A percentile compares a stretch with the other conserved stretches of the same genome.
These are phyloP conservation scores for Globodera ellingtonae DNA, from an alignment of 1,140 invertebrate genomes.

Conservation along the genomic window DNA sequence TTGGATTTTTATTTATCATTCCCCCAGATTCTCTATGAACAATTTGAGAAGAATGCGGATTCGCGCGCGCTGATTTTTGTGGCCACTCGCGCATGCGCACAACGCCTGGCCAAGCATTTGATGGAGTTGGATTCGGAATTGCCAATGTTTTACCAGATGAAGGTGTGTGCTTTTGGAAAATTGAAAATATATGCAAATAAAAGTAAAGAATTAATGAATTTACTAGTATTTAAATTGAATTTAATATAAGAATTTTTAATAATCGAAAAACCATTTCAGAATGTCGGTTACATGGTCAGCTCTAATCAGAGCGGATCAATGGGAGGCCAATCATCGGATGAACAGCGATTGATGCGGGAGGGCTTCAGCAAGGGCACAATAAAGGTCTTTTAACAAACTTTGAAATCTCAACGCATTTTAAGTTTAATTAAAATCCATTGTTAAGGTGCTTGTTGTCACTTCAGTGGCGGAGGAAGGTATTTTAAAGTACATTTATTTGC, in stretches of 20 bases:
- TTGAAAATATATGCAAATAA: not conserved
- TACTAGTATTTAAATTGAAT: not conserved
- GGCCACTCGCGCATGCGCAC: slow-evolving; percentile 33
- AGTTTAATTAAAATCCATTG: too few species aligned
- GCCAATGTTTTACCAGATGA: slow-evolving; percentile 29
- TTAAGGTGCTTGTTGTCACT: slow-evolving; percentile 38
- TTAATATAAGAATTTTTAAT: not conserved
- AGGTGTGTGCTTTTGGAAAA: not conserved
- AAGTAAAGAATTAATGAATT: not conserved
- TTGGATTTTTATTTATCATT: not conserved
- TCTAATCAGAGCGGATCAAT: slow-evolving; percentile 33
- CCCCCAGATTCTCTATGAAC: slow-evolving; percentile 25
- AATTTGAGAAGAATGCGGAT: slow-evolving; percentile 40
- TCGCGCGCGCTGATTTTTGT: slow-evolving; percentile 52
- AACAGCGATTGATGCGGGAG: slow-evolving; percentile 25
- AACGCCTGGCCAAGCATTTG: slow-evolving; percentile 31
- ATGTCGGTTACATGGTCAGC: slow-evolving; percentile 34
- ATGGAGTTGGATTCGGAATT: slow-evolving; percentile 9
- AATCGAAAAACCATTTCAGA: not conserved
- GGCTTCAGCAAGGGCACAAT: slow-evolving; percentile 24
- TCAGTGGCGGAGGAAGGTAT: slow-evolving; percentile 37
- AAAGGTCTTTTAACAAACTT: not conserved
- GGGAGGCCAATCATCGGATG: slow-evolving; percentile 30
- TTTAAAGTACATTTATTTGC: not conserved
- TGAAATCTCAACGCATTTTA: slow-evolving; percentile 12